phyloP scores from a whole-genome alignment of 2,113 vertebrate species.

The Turdus rufiventris region DNA sequence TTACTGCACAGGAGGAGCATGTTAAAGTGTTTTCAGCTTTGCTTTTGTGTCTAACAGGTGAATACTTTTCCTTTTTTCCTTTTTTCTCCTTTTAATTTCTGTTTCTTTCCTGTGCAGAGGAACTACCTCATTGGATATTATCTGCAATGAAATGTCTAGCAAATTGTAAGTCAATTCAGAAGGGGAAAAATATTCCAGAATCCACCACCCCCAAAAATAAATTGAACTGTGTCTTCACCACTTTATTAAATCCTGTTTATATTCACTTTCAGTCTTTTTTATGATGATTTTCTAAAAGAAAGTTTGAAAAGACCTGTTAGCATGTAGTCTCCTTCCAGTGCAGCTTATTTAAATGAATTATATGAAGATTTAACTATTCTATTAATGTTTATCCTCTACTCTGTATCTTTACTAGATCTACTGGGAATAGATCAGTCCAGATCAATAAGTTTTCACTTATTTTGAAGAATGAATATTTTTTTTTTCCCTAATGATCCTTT shows the following conservation, averaged over 20 bases:
- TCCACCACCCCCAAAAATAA: rapidly evolving
- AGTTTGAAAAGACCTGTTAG: background rate
- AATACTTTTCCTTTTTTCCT: background rate
- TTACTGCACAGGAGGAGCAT: background rate
- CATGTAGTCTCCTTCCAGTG: background rate
- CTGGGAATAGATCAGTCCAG: background rate
- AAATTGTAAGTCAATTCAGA: slow-evolving; percentile 80
- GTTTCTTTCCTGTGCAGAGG: slow-evolving; percentile 64
- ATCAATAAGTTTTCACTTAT: background rate
- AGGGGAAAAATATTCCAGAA: background rate
- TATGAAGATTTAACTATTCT: background rate
- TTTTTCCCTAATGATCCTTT: background rate
- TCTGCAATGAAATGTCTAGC: slow-evolving; percentile 88
- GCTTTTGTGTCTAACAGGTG: background rate
- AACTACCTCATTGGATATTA: slow-evolving; percentile 87
- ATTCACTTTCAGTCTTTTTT: background rate
- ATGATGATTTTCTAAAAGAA: background rate
- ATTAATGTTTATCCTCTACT: background rate
- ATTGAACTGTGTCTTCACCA: background rate
- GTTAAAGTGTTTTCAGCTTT: background rate
- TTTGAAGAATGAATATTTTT: background rate
- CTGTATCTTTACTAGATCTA: background rate
- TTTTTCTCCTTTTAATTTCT: background rate
- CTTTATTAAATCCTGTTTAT: background rate
- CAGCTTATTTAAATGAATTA: background rate